Conservation (phyloP, 2,888 invertebrate species). For the Pilophorus perplexus region DNA sequence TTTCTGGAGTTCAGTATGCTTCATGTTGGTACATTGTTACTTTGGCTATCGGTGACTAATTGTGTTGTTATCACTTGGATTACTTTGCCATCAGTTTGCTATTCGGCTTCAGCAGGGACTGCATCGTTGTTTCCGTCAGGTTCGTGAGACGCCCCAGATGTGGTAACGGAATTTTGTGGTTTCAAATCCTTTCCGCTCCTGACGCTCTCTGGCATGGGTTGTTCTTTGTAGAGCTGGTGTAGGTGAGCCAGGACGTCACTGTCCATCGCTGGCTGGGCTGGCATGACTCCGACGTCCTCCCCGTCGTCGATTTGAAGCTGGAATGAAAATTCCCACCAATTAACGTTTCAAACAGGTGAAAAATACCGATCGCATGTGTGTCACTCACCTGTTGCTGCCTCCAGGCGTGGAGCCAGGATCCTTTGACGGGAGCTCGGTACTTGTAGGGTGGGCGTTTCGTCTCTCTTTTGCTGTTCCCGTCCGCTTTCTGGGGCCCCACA, state of each 20-base stretch:
- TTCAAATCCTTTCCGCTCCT: too few relatives aligned
- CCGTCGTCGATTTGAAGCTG: constrained; percentile 8
- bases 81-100: too few relatives aligned
- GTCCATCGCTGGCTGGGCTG: constrained; percentile 31
- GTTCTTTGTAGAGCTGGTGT: constrained; percentile 43
- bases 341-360: neutral
- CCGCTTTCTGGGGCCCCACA: constrained; percentile 51
- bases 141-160: too few relatives aligned
- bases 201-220: too few relatives aligned
- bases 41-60: too few relatives aligned
- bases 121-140: too few relatives aligned
- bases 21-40: too few relatives aligned
- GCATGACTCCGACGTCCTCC: constrained; percentile 17
- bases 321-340: neutral
- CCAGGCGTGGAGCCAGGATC: constrained; percentile 33
- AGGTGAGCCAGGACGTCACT: constrained; percentile 41
- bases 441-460: constrained; percentile 19
- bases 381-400: constrained; percentile 28
- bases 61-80: too few relatives aligned
- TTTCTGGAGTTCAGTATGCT: too few relatives aligned
- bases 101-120: too few relatives aligned
- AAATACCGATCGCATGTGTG: neutral
- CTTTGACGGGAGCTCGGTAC: constrained; percentile 3
- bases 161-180: too few relatives aligned
- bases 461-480: constrained; percentile 44